Conservation (phyloP, 2,113 vertebrate species). For the Carollia perspicillata region DNA sequence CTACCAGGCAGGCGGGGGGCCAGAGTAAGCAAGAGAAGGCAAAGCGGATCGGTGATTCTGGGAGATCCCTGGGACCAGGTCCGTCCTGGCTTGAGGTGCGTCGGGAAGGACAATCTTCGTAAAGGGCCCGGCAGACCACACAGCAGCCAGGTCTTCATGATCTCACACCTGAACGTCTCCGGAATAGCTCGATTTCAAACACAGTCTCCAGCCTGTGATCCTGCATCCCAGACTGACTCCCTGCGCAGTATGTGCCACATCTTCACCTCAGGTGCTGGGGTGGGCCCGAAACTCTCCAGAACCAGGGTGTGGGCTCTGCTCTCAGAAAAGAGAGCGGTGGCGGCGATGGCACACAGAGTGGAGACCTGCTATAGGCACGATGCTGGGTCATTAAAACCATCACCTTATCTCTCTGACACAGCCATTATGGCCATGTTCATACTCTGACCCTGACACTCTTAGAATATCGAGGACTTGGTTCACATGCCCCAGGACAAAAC, state of each 20-base stretch:
- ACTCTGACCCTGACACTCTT: neutral
- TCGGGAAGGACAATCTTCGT: neutral
- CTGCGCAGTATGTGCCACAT: too few relatives aligned
- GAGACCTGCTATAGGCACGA: neutral
- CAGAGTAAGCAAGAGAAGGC: neutral
- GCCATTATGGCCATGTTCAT: neutral
- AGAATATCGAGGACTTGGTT: neutral
- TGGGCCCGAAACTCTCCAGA: neutral
- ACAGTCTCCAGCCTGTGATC: neutral
- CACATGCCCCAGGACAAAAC: neutral
- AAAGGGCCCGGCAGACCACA: neutral
- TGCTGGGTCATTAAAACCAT: neutral
- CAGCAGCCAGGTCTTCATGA: neutral
- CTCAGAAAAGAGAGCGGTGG: rapidly evolving
- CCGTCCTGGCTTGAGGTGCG: too few relatives aligned
- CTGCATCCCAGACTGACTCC: neutral
- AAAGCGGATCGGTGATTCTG: neutral
- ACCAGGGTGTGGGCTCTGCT: neutral
- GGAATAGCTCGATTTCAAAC: neutral
- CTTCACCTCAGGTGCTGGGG: neutral
- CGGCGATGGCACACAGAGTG: neutral
- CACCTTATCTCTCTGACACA: neutral
- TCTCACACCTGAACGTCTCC: rapidly evolving
- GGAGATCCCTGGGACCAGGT: neutral
- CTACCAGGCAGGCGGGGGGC: neutral